These are phyloP conservation scores for Myrmecophaga tridactyla DNA, from an alignment of 2,113 vertebrate genomes.

Conservation along the genomic window DNA sequence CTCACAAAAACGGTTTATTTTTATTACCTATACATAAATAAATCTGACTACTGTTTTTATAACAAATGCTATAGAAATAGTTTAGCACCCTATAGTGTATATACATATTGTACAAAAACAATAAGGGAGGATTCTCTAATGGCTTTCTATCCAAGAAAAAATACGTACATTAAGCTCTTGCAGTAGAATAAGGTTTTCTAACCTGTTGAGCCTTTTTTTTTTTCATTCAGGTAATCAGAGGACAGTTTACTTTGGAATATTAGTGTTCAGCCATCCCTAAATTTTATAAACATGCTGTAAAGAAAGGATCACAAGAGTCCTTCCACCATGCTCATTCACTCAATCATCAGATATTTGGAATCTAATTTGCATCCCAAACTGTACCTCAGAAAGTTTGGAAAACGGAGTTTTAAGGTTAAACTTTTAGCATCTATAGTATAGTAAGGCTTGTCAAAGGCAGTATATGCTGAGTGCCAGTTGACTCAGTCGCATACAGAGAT, in stretches of 20 bases:
- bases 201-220: neutral
- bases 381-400: neutral
- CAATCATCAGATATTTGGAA: neutral
- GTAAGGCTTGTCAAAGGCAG: neutral
- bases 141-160: neutral
- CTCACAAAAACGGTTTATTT: no score
- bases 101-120: neutral
- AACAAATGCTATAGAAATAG: no score
- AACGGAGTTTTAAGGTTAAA: neutral
- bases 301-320: neutral
- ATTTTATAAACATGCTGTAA: neutral
- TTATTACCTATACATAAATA: accelerated
- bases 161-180: neutral
- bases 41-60: accelerated
- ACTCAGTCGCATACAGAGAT: neutral
- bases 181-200: neutral
- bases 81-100: neutral
- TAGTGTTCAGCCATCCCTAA: neutral
- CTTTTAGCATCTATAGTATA: neutral
- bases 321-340: neutral
- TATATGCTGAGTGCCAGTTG: neutral
- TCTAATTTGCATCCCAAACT: neutral
- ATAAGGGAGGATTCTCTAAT: neutral
- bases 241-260: neutral
- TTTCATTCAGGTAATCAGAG: neutral